Evolutionary conservation across 2,113 vertebrate species (phyloP).

Genomic region (Nothoprocta pentlandii): DNA sequence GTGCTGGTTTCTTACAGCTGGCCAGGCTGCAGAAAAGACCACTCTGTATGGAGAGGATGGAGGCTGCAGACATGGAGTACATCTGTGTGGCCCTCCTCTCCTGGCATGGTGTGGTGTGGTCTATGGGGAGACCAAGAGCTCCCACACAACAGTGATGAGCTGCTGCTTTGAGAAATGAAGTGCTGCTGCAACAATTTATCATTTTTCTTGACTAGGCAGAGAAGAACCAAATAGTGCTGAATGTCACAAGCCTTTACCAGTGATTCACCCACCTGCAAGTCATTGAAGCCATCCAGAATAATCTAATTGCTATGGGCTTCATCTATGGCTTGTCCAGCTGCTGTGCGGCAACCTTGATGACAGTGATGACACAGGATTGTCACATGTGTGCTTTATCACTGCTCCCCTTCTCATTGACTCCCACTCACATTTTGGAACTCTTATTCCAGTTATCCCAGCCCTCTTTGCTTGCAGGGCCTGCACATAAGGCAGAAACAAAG

Average conservation of each 20-base stretch:
- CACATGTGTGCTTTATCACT: accelerated
- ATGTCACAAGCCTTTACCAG: background rate
- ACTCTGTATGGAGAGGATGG: accelerated
- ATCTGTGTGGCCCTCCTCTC: background rate
- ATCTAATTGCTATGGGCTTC: background rate
- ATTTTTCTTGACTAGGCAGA: background rate
- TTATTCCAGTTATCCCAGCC: background rate
- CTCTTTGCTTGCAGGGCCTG: background rate
- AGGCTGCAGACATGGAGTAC: background rate
- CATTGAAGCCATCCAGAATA: background rate
- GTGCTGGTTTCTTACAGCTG: background rate
- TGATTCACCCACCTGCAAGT: background rate
- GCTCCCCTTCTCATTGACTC: background rate
- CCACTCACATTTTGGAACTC: background rate
- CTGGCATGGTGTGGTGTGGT: too few species aligned
- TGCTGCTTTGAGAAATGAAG: background rate
- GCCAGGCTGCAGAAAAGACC: background rate
- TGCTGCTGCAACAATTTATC: background rate
- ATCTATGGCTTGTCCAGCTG: background rate
- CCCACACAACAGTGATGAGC: accelerated
- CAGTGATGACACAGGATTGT: background rate
- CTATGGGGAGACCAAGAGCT: background rate
- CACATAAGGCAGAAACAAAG: background rate
- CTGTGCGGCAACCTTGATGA: accelerated
- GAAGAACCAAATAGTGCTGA: background rate